Base-by-base conservation (phyloP, 1,140 invertebrate genomes). In the Temnothorax nylanderi region DNA sequence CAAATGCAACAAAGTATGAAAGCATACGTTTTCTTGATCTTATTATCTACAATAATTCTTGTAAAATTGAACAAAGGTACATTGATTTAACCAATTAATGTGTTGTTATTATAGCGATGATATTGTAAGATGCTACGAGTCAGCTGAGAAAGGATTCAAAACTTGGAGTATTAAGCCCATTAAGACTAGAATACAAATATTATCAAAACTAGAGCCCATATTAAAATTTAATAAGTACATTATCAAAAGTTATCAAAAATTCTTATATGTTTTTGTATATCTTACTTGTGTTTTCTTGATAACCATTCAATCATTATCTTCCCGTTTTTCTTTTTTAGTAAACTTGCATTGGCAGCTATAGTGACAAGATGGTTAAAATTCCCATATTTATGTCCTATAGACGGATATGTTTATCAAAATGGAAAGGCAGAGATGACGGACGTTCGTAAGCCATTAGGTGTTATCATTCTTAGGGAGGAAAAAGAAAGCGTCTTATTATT, bases 1-100 rank as follows among this genome's bases (percentile, higher is more conserved):
- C 75, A 8, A 34, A 77, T 34, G 41, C 75, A 64, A 64, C 75
- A 32, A 13, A 34, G 74, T 77, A 77, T 26, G 56, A 62, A 62
- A 44, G 3, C 7, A 41, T 41, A 58, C 2, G 37, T 60, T 60
- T 58, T 44, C 56, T 77, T 37, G 64, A 60, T 75, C 10, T 74
- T 56, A 6, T 75, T 37, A 75, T 16, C 8, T 47, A 6, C 41
- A 47, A 47, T 69, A 1, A 26, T 26, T 69, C 26, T 37, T 13
- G 1, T 21, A 75, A 41, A 41, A 26, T 26, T 60, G 11, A 16
- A 76, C 2, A 32, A 44, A 69, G 26, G 16, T 3, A 26, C 2
- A 41, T 75, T 41, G 11, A 76, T 60, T 26, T 60, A 76, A 76
- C 60, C 0, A 44, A 60, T 60, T 76, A 54, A 34, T 44, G 11